Conservation (phyloP, 2,888 invertebrate genomes). For the Agrotis ipsilon region DNA sequence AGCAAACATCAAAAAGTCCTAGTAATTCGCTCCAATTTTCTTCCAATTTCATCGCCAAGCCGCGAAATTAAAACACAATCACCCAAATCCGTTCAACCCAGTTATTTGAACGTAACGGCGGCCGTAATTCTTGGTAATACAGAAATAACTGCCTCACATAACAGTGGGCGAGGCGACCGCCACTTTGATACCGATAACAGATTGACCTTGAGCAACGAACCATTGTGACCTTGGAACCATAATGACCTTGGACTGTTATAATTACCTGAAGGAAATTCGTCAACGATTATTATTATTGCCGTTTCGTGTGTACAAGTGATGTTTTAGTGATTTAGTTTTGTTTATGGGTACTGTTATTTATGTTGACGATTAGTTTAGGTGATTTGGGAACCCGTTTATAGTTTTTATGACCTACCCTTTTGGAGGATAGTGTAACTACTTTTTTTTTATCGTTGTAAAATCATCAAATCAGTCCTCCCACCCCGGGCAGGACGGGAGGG, state of each 20-base stretch:
- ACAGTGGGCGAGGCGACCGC: conserved; percentile 4
- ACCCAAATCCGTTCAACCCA: conserved; percentile 31
- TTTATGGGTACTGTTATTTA: conserved; percentile 24
- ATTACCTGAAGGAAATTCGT: conserved; percentile 59
- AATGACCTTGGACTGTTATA: conserved; percentile 52
- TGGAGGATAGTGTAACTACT: no score
- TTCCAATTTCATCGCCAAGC: conserved; percentile 1
- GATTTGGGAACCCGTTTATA: neutral
- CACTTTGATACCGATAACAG: conserved; percentile 36
- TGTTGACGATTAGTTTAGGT: neutral
- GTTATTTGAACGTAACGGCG: conserved; percentile 13
- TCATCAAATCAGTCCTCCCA: no score
- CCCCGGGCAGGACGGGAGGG: no score
- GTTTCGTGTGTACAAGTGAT: conserved; percentile 54
- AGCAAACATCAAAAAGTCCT: neutral
- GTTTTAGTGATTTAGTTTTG: conserved; percentile 36
- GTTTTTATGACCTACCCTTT: neutral
- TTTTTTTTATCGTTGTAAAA: no score
- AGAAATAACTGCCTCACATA: conserved; percentile 32
- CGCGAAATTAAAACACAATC: conserved; percentile 43
- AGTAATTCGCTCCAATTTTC: conserved; percentile 5
- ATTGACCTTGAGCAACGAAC: conserved; percentile 49
- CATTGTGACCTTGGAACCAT: conserved; percentile 40
- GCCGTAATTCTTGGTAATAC: conserved; percentile 24
- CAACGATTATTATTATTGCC: conserved; percentile 48